These are phyloP conservation scores for Athalia rosae DNA, from an alignment of 2,888 invertebrate genomes.

Conservation along the genomic window DNA sequence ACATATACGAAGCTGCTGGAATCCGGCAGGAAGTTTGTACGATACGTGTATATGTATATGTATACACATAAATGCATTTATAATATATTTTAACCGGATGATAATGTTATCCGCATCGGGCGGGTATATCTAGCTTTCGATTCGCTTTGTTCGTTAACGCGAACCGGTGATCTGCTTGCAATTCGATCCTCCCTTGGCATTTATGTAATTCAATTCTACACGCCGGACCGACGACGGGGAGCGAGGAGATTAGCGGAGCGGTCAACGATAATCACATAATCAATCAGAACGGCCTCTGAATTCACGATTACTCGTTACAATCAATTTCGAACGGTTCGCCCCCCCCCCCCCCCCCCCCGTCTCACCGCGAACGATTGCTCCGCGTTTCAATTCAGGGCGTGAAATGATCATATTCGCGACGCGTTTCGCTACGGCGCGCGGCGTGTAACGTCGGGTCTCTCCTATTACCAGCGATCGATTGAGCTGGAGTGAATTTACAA, in stretches of 20 bases:
- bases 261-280: slow-evolving; percentile 34
- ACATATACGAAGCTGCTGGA: too few species aligned
- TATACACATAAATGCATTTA: too few species aligned
- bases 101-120: not conserved
- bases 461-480: too few species aligned
- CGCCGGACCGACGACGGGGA: not conserved
- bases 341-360: too few species aligned
- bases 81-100: slow-evolving; percentile 2
- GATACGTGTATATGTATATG: too few species aligned
- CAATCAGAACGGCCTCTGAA: slow-evolving; percentile 25
- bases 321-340: slow-evolving; percentile 21
- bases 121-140: not conserved
- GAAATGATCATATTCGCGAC: too few species aligned
- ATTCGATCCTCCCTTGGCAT: not conserved
- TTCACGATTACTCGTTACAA: slow-evolving; percentile 25
- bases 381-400: too few species aligned
- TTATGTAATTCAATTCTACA: slow-evolving; percentile 10
- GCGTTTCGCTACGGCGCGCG: too few species aligned
- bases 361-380: not conserved
- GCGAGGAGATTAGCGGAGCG: slow-evolving; percentile 24
- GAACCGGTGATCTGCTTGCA: not conserved
- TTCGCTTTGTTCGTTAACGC: not conserved
- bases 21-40: not conserved
- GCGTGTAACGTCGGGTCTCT: too few species aligned
- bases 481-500: too few species aligned